Evolutionary conservation across 2,888 invertebrate genomes (phyloP).

Genomic region (Oxyscelio sp.): DNA sequence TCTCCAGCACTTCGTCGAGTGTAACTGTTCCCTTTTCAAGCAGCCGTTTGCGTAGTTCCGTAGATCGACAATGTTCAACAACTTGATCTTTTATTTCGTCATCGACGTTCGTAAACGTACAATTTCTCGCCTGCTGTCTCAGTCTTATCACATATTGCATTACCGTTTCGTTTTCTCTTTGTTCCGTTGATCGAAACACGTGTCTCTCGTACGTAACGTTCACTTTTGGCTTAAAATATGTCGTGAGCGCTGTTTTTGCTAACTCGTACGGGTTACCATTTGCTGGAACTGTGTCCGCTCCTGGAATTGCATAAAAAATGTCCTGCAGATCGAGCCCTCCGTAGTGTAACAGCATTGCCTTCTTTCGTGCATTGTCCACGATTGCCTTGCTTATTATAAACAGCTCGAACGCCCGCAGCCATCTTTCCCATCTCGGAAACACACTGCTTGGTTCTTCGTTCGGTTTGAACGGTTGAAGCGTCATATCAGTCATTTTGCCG

Average conservation of each 20-base stretch:
- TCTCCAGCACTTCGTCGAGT: no score
- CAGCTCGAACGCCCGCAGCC: conserved; percentile 21
- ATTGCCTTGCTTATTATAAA: background rate
- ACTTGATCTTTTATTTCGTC: conserved; percentile 64
- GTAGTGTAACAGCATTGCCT: conserved; percentile 18
- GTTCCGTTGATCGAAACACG: conserved; percentile 78
- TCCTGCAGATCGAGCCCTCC: conserved; percentile 39
- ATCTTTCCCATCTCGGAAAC: conserved; percentile 17
- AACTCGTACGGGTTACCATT: conserved; percentile 8
- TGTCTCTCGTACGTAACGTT: conserved; percentile 39
- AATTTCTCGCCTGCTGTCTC: conserved; percentile 80
- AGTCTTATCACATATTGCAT: conserved; percentile 79
- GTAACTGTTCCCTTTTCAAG: conserved; percentile 52
- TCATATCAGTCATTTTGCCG: no score
- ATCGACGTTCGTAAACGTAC: conserved; percentile 70
- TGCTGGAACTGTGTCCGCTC: background rate
- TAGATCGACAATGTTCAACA: conserved; percentile 66
- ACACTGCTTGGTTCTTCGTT: conserved; percentile 8
- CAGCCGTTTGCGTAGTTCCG: conserved; percentile 64
- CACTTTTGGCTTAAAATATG: background rate
- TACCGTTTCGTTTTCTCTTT: conserved; percentile 79
- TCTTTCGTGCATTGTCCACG: conserved; percentile 2
- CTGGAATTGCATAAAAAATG: conserved; percentile 35
- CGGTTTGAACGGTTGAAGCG: conserved; percentile 19
- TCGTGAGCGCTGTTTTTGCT: conserved; percentile 5